Evolutionary conservation across 2,797 vertebrate species (phyloP), one percentile per base, ranked within the genome.

Genomic region (Epinephelus coioides): DNA sequence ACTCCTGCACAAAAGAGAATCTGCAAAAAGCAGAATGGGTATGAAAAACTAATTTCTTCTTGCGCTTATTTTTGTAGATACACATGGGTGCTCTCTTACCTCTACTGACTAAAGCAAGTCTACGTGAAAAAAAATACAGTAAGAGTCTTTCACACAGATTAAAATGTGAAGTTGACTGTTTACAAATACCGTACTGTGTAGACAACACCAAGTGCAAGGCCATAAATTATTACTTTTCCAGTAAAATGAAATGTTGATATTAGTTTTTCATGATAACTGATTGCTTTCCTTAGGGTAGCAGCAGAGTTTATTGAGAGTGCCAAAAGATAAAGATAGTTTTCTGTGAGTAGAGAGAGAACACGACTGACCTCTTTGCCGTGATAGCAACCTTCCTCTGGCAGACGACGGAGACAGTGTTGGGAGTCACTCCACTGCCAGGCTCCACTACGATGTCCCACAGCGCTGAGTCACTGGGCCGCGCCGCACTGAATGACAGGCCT

Each of bases 391-490:
- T 95, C 86, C 91, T 95, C 64, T 86, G 89, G 78, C 95, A 96
- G 81, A 93, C 51, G 6, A 96, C 88, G 10, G 94, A 91, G n/a
- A 95, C 87, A 0, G 90, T 90, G 89, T 89, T 93, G 54, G 92
- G 84, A 21, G 86, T 63, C 3, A 73, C 82, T 77, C 81, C 92
- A 81, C 77, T 91, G 66, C 93, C 89, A 0, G 95, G 92, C 63
- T 95, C 93, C 74, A 94, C 80, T 1, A 83, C 66, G 3, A 95
- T 80, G 79, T 95, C 94, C 95, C 95, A 96, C 63, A 95, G 88
- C 10, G 86, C 78, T 0, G 90, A 70, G 75, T 96, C 94, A 64
- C 94, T 95, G 84, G 95, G 92, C 66, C 95, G 92, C 1, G 87
- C 93, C 2, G 90, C 82, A 17, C 85, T 95, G 91, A 96, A 96